Conservation (phyloP, 2,888 invertebrate species). For the Cecidostiba fungosa region DNA sequence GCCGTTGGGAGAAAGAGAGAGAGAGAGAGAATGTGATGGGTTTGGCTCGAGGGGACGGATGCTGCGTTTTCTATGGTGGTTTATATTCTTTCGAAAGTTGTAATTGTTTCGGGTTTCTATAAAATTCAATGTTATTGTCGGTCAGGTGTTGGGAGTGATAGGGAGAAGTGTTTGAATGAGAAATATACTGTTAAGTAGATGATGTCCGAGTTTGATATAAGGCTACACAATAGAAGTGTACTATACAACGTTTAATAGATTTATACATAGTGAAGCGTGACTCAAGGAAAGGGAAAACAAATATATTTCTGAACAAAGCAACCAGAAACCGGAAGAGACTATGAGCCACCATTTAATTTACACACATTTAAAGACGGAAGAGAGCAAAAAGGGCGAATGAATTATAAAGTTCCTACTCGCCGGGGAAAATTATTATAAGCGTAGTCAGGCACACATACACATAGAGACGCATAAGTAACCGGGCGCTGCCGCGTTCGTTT, state of each 20-base stretch:
- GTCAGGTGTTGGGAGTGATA: background rate
- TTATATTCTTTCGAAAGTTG: background rate
- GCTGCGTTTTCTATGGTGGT: background rate
- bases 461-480: no score
- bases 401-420: slow-evolving; percentile 18
- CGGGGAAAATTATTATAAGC: slow-evolving; percentile 39
- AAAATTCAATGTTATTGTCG: background rate
- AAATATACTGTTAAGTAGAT: background rate
- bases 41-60: background rate
- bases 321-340: background rate
- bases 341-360: background rate
- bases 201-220: background rate
- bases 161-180: background rate
- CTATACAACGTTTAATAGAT: background rate
- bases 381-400: slow-evolving; percentile 1
- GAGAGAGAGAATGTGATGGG: background rate
- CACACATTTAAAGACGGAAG: slow-evolving; percentile 16
- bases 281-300: background rate
- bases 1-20: background rate
- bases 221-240: background rate
- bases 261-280: background rate
- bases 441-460: background rate
- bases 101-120: background rate
- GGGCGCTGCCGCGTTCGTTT: slow-evolving; percentile 62
- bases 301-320: background rate